A percentile compares a stretch with the other conserved stretches of the same genome.
These are phyloP conservation scores for Athalia cordata DNA, from an alignment of 2,888 invertebrate species.

Conservation along the genomic window DNA sequence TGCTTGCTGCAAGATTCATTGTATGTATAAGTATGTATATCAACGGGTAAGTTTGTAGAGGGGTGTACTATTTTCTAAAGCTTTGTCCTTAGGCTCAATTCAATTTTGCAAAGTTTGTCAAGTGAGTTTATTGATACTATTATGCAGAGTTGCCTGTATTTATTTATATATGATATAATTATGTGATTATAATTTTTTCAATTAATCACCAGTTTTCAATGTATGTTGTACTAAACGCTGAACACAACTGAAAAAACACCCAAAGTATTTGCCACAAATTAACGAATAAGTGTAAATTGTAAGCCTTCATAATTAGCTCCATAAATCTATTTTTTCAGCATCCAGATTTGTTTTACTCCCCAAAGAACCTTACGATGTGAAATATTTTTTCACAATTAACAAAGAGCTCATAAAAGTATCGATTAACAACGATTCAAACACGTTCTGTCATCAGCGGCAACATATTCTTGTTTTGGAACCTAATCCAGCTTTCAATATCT, in stretches of 20 bases:
- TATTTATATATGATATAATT: slow-evolving; percentile 21
- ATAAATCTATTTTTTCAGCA: slow-evolving; percentile 36
- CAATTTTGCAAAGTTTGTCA: background rate
- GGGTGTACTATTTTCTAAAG: background rate
- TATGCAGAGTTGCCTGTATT: background rate
- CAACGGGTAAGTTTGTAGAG: background rate
- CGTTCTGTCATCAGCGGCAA: too few relatives aligned
- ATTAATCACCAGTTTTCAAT: slow-evolving; percentile 27
- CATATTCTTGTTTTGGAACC: too few relatives aligned
- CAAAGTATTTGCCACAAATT: slow-evolving; percentile 44
- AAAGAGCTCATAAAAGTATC: too few relatives aligned
- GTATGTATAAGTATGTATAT: background rate
- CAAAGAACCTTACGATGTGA: background rate
- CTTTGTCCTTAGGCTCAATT: slow-evolving; percentile 27
- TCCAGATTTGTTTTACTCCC: background rate
- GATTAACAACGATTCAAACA: too few relatives aligned
- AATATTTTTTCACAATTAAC: too few relatives aligned
- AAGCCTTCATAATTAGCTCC: slow-evolving; percentile 40
- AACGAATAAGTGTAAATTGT: slow-evolving; percentile 25
- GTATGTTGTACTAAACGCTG: slow-evolving; percentile 2
- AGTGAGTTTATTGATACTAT: background rate
- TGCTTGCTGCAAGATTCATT: background rate
- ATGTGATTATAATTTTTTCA: slow-evolving; percentile 24
- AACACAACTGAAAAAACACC: slow-evolving; percentile 22
- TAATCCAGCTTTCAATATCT: too few relatives aligned